Base-by-base conservation (phyloP, 2,797 vertebrate genomes). In the Menidia menidia region DNA sequence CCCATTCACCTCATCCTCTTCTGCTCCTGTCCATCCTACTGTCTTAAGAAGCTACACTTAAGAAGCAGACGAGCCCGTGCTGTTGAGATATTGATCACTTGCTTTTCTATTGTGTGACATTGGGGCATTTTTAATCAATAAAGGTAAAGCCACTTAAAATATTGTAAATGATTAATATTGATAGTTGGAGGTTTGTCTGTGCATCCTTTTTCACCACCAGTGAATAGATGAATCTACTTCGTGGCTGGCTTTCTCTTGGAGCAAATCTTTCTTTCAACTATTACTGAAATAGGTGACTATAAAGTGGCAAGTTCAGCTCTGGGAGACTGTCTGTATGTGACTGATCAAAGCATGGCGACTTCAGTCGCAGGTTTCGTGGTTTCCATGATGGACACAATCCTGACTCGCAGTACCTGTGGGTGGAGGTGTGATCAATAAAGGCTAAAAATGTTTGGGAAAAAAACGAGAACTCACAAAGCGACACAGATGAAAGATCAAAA, bases 61-160 rank as follows among this genome's bases (percentile, higher is more conserved):
- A 65, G 58, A 78, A 66, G 63, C 63, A 39, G 56, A 81, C 74
- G 58, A 72, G 83, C 78, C 70, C 65, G 57, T 62, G 75, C 54
- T 50, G 60, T 48, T 84, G 15, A 82, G 84, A 84, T 75, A 85
- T 79, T 81, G 55, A 87, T 87, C 73, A 75, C 64, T 58, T 48
- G 60, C 60, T 73, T 72, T 76, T 43, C 32, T 60, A 25, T 25
- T 25, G 25, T 25, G 53, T 73, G 52, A 81, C 68, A 62, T 0
- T 25, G 6, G 53, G 30, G 33, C 3, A 13, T 33, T 68, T 78
- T 64, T 30, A 65, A 70, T 74, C 44, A 39, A 16, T 47, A 14
- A 48, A 58, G 18, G 2, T 52, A 25, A 47, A 15, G 15, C 25
- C 19, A n/a, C 57, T 25, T 60, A 15, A 32, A 45, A 60, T 44